These are phyloP conservation scores for Pseudocheirus occidentalis DNA, from an alignment of 2,797 vertebrate genomes.

Conservation along the genomic window DNA sequence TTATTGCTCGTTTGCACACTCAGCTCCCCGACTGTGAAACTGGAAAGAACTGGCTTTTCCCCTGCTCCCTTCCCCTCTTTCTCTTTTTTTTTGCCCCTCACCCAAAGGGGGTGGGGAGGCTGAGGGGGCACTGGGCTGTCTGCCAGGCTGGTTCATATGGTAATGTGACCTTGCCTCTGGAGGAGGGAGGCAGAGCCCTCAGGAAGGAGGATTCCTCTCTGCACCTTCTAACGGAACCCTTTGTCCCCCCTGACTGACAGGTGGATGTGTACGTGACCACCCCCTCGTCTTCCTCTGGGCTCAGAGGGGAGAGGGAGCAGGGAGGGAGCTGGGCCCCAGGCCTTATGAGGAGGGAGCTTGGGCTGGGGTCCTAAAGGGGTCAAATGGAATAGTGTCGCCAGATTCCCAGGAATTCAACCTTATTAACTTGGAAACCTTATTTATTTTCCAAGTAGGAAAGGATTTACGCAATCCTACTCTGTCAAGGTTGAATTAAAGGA, in stretches of 20 bases:
- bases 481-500: background rate
- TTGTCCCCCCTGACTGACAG: slow-evolving; percentile 1
- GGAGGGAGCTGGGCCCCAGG: background rate
- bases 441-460: background rate
- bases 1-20: background rate
- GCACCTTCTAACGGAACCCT: background rate
- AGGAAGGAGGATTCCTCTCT: background rate
- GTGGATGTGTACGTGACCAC: slow-evolving; percentile 1
- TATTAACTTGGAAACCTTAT: background rate
- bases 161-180: background rate
- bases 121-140: background rate
- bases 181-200: background rate
- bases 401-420: background rate
- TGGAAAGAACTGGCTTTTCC: background rate
- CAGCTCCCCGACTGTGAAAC: background rate
- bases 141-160: background rate
- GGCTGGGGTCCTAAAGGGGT: background rate
- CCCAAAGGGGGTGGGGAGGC: background rate
- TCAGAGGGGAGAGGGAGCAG: background rate
- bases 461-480: background rate
- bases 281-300: background rate
- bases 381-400: background rate
- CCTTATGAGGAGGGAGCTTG: background rate
- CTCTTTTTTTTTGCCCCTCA: background rate
- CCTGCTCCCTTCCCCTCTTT: background rate